Conservation (phyloP, 2,797 vertebrate genomes). For the Parotocinclus haroldoi region DNA sequence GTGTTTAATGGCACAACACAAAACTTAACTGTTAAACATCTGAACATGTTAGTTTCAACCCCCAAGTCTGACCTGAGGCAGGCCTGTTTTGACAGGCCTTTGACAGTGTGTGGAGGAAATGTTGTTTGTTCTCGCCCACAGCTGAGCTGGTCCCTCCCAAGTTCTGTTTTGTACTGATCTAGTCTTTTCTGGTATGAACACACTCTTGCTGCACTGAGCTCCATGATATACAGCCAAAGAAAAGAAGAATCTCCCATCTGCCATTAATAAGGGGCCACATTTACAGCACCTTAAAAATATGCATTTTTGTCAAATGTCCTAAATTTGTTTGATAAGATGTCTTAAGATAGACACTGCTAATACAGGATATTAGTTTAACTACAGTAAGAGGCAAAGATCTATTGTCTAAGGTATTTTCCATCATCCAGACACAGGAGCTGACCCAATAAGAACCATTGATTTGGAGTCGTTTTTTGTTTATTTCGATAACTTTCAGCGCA, state of each 20-base stretch:
- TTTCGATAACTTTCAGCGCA: too few species aligned
- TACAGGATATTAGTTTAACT: neutral
- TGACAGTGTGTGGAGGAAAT: constrained; percentile 1
- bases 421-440: too few species aligned
- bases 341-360: too few species aligned
- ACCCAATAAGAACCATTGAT: too few species aligned
- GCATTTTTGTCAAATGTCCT: too few species aligned
- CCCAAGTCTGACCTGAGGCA: constrained; percentile 6
- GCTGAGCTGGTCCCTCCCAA: constrained; percentile 20
- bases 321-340: too few species aligned
- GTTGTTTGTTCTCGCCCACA: constrained; percentile 16
- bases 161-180: constrained; percentile 16
- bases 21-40: neutral
- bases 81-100: constrained; percentile 26
- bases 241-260: constrained; percentile 3
- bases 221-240: constrained; percentile 17
- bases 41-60: neutral
- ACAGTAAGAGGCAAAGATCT: neutral
- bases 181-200: constrained; percentile 25
- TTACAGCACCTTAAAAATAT: constrained; percentile 1
- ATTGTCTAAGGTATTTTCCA: neutral
- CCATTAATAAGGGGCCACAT: constrained; percentile 15
- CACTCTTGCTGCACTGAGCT: neutral
- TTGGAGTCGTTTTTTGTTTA: too few species aligned
- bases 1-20: constrained; percentile 3